A percentile compares a stretch with the other conserved stretches of the same genome.
These are phyloP conservation scores for Deladenus siricidicola DNA, from an alignment of 2,888 invertebrate species.

Conservation along the genomic window DNA sequence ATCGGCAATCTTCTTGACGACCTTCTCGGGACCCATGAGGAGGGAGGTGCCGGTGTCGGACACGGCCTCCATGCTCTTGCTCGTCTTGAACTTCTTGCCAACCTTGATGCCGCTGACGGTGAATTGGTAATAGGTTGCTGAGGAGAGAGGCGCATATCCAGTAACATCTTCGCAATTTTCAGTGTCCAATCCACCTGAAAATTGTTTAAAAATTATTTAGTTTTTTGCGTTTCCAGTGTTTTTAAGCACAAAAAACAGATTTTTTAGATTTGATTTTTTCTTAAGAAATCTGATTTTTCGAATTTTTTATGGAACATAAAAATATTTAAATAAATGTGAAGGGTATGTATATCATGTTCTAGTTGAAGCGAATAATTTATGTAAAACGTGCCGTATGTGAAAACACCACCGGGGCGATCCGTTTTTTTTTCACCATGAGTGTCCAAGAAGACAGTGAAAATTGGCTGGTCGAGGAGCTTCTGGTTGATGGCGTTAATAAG, in stretches of 20 bases:
- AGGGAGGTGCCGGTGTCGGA: conserved; percentile 43
- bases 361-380: too few species aligned
- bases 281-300: too few species aligned
- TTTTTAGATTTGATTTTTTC: too few species aligned
- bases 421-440: conserved; percentile 37
- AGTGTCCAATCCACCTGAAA: conserved; percentile 12
- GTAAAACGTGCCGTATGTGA: conserved; percentile 41
- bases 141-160: conserved; percentile 6
- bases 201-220: too few species aligned
- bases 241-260: too few species aligned
- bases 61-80: conserved; percentile 22
- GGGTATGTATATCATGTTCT: too few species aligned
- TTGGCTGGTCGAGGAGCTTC: conserved; percentile 33
- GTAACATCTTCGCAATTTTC: conserved; percentile 6
- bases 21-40: conserved; percentile 25
- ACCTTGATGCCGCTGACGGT: neutral
- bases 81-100: neutral
- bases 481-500: conserved; percentile 41
- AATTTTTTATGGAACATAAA: too few species aligned
- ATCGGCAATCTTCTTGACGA: conserved; percentile 16
- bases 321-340: too few species aligned
- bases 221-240: too few species aligned
- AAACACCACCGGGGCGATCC: too few species aligned
- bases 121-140: conserved; percentile 5
- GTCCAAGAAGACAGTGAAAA: conserved; percentile 36